These are phyloP conservation scores for Amphiprion percula DNA, from an alignment of 2,113 vertebrate genomes.

Conservation along the genomic window DNA sequence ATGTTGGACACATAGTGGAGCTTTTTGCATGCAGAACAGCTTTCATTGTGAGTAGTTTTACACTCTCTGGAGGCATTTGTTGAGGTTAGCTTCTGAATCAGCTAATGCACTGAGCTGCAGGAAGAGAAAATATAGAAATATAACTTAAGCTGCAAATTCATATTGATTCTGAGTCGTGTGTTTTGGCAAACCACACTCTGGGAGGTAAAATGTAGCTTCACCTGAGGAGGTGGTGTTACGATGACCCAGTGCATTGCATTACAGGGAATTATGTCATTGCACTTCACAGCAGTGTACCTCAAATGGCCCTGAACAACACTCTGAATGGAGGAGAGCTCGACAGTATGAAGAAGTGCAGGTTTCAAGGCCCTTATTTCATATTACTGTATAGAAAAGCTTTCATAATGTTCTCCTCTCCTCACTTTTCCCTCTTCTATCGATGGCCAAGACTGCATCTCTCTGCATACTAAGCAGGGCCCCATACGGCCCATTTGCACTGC, in stretches of 20 bases:
- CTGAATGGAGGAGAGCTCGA: constrained; percentile 4
- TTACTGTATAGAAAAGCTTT: constrained; percentile 33
- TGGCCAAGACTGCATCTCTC: constrained; percentile 36
- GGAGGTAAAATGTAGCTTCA: neutral
- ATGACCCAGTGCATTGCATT: neutral
- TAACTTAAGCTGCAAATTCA: neutral
- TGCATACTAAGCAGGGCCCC: constrained; percentile 78
- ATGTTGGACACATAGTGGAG: neutral
- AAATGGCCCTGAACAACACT: constrained; percentile 20
- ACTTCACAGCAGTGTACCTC: constrained; percentile 22
- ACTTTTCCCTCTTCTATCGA: constrained; percentile 17
- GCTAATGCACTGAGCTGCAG: neutral
- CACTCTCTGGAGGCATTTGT: neutral
- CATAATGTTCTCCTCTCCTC: constrained; percentile 35
- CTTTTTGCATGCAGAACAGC: neutral
- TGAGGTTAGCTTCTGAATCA: neutral
- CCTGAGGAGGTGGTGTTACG: neutral
- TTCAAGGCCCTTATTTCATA: constrained; percentile 36
- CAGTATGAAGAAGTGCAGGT: constrained; percentile 37
- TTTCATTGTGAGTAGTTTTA: neutral
- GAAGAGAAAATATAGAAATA: neutral
- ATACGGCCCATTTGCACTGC: constrained; percentile 75
- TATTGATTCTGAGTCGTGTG: neutral
- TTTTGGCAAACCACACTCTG: neutral
- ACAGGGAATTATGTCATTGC: constrained; percentile 20